Evolutionary conservation across 2,113 vertebrate species (phyloP).

Genomic region (Clupea harengus): DNA sequence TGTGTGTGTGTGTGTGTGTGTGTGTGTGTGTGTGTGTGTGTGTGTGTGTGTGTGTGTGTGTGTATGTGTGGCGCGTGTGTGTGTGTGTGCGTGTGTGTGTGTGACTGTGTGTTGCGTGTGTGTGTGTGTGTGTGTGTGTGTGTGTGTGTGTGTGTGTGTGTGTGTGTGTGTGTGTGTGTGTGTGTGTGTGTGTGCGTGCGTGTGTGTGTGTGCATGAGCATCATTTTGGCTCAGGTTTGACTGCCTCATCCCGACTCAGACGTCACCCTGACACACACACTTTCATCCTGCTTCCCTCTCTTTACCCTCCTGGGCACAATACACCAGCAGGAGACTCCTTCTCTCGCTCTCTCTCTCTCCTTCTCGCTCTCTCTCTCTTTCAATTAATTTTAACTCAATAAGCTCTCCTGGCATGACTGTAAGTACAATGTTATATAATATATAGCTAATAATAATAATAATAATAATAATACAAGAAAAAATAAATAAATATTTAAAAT

Average conservation of each 20-base stretch:
- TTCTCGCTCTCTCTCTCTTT: background rate
- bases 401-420: no score
- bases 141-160: background rate
- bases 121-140: no score
- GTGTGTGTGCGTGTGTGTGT: background rate
- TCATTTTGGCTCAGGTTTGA: constrained; percentile 30
- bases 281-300: constrained; percentile 18
- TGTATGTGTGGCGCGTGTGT: no score
- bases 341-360: constrained; percentile 27
- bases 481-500: no score
- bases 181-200: background rate
- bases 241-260: constrained; percentile 34
- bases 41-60: constrained; percentile 1
- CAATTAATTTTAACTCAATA: no score
- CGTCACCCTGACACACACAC: constrained; percentile 21
- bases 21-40: constrained; percentile 9
- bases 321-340: constrained; percentile 7
- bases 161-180: background rate
- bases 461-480: no score
- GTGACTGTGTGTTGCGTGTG: no score
- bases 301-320: background rate
- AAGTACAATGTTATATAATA: no score
- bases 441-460: no score
- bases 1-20: background rate
- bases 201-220: background rate